A percentile compares a stretch with the other conserved stretches of the same genome.
phyloP scores from a whole-genome alignment of 2,797 vertebrate genomes.

The Lacerta agilis region DNA sequence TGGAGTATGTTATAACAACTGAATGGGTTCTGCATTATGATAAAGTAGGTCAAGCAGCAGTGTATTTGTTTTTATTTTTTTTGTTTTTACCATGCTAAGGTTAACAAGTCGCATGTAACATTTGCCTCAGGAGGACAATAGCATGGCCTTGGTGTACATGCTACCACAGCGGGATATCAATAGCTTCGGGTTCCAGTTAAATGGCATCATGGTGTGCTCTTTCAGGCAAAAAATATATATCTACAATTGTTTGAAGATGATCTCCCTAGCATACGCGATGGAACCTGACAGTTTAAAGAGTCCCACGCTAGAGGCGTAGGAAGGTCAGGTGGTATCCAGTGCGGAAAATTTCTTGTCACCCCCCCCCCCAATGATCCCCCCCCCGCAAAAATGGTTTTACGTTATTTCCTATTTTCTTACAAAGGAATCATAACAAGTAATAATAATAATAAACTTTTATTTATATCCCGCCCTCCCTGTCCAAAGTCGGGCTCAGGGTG shows the following conservation, averaged over 20 bases:
- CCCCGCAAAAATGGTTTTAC: too few species aligned
- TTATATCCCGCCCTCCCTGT: too few species aligned
- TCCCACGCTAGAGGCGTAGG: conserved; percentile 31
- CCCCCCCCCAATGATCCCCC: too few species aligned
- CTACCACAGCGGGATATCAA: conserved; percentile 75
- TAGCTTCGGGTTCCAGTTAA: conserved; percentile 76
- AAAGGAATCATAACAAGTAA: too few species aligned
- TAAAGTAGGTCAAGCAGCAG: conserved; percentile 76
- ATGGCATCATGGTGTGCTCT: conserved; percentile 76
- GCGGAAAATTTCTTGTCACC: too few species aligned
- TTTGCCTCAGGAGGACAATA: conserved; percentile 75
- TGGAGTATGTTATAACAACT: conserved; percentile 52
- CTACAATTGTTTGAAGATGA: conserved; percentile 71
- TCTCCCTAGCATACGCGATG: conserved; percentile 65
- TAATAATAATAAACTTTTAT: too few species aligned
- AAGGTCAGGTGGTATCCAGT: too few species aligned
- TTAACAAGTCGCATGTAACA: conserved; percentile 75
- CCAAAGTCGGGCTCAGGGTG: too few species aligned
- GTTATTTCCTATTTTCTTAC: too few species aligned
- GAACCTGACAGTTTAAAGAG: conserved; percentile 72
- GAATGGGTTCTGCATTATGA: conserved; percentile 65
- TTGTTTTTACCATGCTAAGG: conserved; percentile 56
- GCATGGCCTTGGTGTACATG: conserved; percentile 65
- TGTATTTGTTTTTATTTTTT: neutral
- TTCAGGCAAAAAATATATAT: conserved; percentile 70